Percentiles rank a stretch among this genome's conserved stretches.
phyloP scores from a whole-genome alignment of 2,113 vertebrate species.

The Melozone crissalis region DNA sequence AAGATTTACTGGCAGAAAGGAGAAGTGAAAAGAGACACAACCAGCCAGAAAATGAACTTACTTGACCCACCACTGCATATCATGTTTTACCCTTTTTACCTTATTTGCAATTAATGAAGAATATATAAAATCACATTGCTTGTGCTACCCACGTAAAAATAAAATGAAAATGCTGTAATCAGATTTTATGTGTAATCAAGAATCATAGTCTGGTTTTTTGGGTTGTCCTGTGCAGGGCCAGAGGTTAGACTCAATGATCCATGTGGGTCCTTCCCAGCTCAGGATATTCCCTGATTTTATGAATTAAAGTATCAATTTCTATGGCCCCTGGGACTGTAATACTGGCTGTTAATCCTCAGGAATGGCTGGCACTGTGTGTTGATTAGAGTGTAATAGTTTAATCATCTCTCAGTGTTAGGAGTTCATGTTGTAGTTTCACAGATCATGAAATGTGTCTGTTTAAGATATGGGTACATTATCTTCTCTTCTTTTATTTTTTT shows the following conservation, averaged over 20 bases:
- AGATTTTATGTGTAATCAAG: neutral
- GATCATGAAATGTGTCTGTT: constrained; percentile 64
- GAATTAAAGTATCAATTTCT: neutral
- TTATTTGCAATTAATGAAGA: neutral
- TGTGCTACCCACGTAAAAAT: neutral
- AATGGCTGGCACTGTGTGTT: neutral
- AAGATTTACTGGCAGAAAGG: neutral
- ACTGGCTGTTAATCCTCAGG: neutral
- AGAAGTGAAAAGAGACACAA: neutral
- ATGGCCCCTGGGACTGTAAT: neutral
- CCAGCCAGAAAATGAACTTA: neutral
- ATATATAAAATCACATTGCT: neutral
- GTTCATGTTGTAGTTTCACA: constrained; percentile 50
- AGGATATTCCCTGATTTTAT: neutral
- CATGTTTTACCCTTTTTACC: neutral
- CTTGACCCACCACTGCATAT: neutral
- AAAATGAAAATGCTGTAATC: neutral
- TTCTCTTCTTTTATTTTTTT: neutral
- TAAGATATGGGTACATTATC: constrained; percentile 48
- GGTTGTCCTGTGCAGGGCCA: neutral
- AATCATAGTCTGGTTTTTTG: neutral
- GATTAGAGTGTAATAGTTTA: constrained; percentile 59
- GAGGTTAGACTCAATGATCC: neutral
- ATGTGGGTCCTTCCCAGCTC: neutral
- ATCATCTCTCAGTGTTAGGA: constrained; percentile 38